These are phyloP conservation scores for Lysandra coridon DNA, from an alignment of 2,888 invertebrate species.

Conservation along the genomic window DNA sequence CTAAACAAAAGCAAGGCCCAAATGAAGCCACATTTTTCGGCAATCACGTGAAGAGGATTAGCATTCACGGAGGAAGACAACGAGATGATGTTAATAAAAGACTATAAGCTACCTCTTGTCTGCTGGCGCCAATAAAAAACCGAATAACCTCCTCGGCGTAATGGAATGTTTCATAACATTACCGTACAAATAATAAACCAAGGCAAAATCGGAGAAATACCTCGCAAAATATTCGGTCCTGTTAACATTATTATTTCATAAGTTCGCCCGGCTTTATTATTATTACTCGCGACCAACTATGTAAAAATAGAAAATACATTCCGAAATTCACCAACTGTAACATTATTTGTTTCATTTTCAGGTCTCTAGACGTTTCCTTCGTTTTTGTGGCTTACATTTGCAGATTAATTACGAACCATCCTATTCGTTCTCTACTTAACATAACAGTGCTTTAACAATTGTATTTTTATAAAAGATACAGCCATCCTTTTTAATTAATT, in stretches of 20 bases:
- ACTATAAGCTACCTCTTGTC: conserved; percentile 1
- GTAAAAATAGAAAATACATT: conserved; percentile 16
- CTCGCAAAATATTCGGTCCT: conserved; percentile 15
- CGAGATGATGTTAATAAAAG: conserved; percentile 16
- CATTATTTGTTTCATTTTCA: not conserved
- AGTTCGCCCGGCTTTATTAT: not conserved
- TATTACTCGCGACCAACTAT: not conserved
- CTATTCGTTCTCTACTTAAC: not conserved
- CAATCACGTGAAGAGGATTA: conserved; percentile 4
- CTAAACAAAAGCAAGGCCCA: not conserved
- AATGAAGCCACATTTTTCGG: not conserved
- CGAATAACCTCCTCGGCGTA: conserved; percentile 13
- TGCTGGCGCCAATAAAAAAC: conserved; percentile 9
- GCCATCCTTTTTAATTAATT: not conserved
- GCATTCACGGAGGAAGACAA: not conserved
- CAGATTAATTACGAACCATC: not conserved
- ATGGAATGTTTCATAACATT: conserved; percentile 21
- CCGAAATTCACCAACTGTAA: not conserved
- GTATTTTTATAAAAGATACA: not conserved
- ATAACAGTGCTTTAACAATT: not conserved
- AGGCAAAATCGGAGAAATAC: conserved; percentile 7
- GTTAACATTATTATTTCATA: conserved; percentile 18
- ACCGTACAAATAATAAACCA: conserved; percentile 22
- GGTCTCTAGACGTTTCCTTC: not conserved
- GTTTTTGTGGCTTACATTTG: conserved; percentile 1